Conservation (phyloP, 2,797 vertebrate species). For the Melopsittacus undulatus region DNA sequence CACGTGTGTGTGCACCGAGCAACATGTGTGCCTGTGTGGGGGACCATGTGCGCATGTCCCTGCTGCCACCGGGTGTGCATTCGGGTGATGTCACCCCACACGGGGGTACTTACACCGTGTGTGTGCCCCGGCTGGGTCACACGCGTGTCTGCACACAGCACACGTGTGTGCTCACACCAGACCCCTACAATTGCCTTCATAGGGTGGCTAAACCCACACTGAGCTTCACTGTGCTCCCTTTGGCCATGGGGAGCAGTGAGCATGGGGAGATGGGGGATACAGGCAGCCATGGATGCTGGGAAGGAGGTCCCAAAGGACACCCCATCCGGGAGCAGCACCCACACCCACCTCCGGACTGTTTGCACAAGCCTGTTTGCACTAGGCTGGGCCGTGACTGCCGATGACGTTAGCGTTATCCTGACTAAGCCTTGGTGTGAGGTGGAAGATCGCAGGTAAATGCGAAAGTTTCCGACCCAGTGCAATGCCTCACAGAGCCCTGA, state of each 20-base stretch:
- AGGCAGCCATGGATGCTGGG: not conserved
- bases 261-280: not conserved
- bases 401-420: not conserved
- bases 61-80: rapidly evolving
- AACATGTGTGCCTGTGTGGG: rapidly evolving
- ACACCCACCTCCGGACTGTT: not conserved
- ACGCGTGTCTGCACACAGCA: not conserved
- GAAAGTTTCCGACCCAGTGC: not conserved
- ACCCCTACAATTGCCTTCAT: not conserved
- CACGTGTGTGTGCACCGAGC: not conserved
- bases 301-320: not conserved
- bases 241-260: rapidly evolving
- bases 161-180: rapidly evolving
- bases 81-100: not conserved
- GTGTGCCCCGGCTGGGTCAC: rapidly evolving
- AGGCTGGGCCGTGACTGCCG: not conserved
- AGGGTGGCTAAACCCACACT: rapidly evolving
- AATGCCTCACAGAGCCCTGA: not conserved
- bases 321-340: not conserved
- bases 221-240: rapidly evolving
- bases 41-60: not conserved
- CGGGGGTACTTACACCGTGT: rapidly evolving
- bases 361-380: constrained; percentile 26
- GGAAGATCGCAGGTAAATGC: not conserved
- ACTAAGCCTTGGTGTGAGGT: constrained; percentile 1